Percentiles rank a stretch among this genome's conserved stretches.
Evolutionary conservation across 2,797 vertebrate genomes (phyloP).

Genomic region (Sebastiscus tertius): DNA sequence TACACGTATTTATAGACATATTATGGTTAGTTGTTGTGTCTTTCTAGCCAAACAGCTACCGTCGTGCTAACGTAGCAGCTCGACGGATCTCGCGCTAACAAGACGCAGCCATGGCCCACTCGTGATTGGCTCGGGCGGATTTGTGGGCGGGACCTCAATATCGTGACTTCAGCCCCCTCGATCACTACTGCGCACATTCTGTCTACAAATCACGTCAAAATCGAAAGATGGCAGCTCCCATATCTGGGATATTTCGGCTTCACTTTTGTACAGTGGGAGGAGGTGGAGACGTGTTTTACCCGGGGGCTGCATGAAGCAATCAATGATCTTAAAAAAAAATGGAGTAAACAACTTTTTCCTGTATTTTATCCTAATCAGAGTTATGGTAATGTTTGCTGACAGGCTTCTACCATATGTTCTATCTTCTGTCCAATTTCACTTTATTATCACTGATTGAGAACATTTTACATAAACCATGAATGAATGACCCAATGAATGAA

Average conservation of each 20-base stretch:
- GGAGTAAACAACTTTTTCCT: background rate
- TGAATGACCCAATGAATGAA: background rate
- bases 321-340: background rate
- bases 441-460: background rate
- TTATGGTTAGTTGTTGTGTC: too few species aligned
- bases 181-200: too few species aligned
- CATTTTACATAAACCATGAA: background rate
- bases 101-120: too few species aligned
- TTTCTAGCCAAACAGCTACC: too few species aligned
- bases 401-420: background rate
- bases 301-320: background rate
- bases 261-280: rapidly evolving
- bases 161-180: rapidly evolving
- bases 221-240: too few species aligned
- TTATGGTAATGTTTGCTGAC: background rate
- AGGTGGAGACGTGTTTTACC: background rate
- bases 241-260: too few species aligned
- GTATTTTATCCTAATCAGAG: background rate
- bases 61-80: too few species aligned
- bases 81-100: too few species aligned
- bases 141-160: too few species aligned
- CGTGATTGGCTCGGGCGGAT: too few species aligned
- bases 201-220: too few species aligned
- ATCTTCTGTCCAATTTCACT: background rate
- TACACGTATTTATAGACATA: too few species aligned